Evolutionary conservation across 2,797 vertebrate genomes (phyloP).

Genomic region (Ctenopoma multispine): DNA sequence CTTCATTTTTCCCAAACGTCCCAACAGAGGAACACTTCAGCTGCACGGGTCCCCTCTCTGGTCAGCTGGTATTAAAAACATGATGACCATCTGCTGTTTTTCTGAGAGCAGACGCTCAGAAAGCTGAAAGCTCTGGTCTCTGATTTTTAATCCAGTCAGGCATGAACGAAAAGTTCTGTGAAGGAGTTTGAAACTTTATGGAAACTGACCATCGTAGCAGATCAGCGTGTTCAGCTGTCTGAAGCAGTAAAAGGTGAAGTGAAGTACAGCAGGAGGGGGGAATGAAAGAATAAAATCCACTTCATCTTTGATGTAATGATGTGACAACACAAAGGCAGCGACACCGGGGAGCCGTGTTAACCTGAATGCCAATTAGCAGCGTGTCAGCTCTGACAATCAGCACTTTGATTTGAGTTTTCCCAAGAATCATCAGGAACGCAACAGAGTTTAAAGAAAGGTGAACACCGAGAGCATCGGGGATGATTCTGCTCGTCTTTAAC

Average conservation of each 20-base stretch:
- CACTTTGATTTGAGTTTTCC: constrained; percentile 21
- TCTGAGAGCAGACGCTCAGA: neutral
- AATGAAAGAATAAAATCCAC: neutral
- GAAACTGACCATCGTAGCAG: neutral
- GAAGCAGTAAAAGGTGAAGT: constrained; percentile 2
- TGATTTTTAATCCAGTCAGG: neutral
- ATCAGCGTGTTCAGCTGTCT: neutral
- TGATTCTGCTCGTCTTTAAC: neutral
- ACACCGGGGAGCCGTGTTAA: constrained; percentile 23
- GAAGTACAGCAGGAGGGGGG: neutral
- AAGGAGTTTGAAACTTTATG: constrained; percentile 12
- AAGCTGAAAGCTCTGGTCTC: neutral
- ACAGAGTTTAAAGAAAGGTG: constrained; percentile 9
- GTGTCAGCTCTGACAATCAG: constrained; percentile 13
- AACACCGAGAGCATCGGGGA: neutral
- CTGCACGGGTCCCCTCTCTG: neutral
- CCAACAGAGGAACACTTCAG: neutral
- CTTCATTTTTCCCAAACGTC: constrained; percentile 11
- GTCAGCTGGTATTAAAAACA: neutral
- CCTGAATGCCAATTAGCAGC: constrained; percentile 48
- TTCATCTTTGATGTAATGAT: constrained; percentile 13
- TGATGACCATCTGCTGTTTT: constrained; percentile 28
- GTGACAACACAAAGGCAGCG: constrained; percentile 11
- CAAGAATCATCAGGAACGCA: constrained; percentile 9
- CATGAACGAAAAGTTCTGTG: neutral